Conservation (phyloP, 2,888 invertebrate species). For the Trissoscelio sp. region DNA sequence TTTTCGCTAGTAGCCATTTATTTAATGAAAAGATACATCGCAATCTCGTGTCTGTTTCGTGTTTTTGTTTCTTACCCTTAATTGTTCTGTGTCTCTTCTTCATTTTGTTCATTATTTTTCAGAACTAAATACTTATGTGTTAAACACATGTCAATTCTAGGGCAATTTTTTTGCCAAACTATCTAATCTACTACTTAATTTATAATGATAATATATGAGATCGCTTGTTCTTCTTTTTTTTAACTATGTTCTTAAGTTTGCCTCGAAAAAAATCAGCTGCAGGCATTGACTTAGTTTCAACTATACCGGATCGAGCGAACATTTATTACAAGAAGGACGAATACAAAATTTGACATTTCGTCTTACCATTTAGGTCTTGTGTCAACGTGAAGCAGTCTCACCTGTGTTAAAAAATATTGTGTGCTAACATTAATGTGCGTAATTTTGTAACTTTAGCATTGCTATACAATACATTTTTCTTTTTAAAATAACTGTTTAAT, state of each 20-base stretch:
- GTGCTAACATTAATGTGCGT: conserved; percentile 45
- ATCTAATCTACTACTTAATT: conserved; percentile 43
- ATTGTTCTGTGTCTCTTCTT: neutral
- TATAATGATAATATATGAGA: conserved; percentile 41
- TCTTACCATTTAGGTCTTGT: conserved; percentile 39
- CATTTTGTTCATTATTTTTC: neutral
- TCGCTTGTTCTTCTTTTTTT: conserved; percentile 11
- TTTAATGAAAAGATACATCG: conserved; percentile 32
- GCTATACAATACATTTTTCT: neutral
- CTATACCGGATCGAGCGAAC: conserved; percentile 40
- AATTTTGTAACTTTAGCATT: conserved; percentile 5
- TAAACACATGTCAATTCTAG: conserved; percentile 51
- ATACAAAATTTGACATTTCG: conserved; percentile 51
- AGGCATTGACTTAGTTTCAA: conserved; percentile 32
- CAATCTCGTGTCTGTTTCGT: neutral
- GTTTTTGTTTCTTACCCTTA: neutral
- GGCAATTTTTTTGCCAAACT: conserved; percentile 44
- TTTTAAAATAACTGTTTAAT: neutral
- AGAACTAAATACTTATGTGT: conserved; percentile 42
- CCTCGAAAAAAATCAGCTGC: conserved; percentile 33
- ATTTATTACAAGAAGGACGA: conserved; percentile 50
- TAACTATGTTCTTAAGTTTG: conserved; percentile 19
- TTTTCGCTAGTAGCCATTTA: conserved; percentile 29
- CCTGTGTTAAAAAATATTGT: conserved; percentile 32
- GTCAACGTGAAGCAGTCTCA: conserved; percentile 44